Evolutionary conservation across 2,113 vertebrate species (phyloP).

Genomic region (Alethe castanea): DNA sequence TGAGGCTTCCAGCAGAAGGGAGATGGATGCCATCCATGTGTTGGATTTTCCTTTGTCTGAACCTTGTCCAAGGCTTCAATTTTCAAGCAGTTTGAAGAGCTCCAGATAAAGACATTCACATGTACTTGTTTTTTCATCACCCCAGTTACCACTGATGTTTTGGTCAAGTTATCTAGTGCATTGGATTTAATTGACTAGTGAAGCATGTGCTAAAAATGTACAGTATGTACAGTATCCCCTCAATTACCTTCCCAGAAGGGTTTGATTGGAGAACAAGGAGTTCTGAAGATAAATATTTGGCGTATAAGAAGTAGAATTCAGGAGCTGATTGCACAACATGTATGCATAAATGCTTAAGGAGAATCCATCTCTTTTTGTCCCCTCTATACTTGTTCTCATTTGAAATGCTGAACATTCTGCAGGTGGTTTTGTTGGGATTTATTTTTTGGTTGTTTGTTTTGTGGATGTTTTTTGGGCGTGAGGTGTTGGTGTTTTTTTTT

Average conservation of each 20-base stretch:
- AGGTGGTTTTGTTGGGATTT: background rate
- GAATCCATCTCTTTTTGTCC: background rate
- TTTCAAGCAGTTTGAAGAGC: background rate
- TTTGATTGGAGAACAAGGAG: background rate
- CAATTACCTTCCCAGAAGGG: background rate
- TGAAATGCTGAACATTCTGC: background rate
- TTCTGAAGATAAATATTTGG: background rate
- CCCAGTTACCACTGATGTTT: background rate
- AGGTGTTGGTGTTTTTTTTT: background rate
- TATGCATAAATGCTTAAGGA: background rate
- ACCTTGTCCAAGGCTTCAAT: background rate
- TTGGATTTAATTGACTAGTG: background rate
- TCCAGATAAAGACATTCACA: background rate
- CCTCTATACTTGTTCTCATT: background rate
- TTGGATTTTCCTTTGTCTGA: background rate
- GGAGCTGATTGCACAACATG: background rate
- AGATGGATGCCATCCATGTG: background rate
- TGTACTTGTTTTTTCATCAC: background rate
- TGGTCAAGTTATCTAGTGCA: background rate
- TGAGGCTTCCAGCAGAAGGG: background rate
- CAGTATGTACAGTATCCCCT: background rate
- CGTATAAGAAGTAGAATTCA: background rate
- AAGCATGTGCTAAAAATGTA: background rate
- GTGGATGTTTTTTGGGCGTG: accelerated
- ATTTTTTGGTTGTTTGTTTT: background rate